phyloP scores from a whole-genome alignment of 2,797 vertebrate genomes.

The Rallus crepitans region DNA sequence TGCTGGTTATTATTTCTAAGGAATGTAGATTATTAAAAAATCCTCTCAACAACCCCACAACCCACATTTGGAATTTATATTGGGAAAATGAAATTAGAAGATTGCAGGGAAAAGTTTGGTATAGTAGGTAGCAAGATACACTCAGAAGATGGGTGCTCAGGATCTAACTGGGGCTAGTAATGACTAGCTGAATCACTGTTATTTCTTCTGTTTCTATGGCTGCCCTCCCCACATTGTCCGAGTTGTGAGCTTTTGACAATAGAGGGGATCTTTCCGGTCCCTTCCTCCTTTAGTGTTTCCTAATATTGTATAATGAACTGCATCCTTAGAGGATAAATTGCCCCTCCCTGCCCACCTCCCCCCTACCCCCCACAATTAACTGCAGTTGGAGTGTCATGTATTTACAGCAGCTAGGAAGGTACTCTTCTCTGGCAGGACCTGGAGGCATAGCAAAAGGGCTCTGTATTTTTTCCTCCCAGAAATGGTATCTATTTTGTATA shows the following conservation, averaged over 20 bases:
- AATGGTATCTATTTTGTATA: not conserved
- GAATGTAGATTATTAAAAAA: not conserved
- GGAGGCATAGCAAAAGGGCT: not conserved
- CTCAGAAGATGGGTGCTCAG: not conserved
- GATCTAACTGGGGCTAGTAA: not conserved
- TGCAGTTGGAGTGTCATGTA: rapidly evolving
- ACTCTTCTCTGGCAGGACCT: not conserved
- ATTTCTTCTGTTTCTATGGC: rapidly evolving
- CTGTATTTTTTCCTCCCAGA: not conserved
- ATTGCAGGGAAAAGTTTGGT: not conserved
- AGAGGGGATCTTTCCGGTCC: not conserved
- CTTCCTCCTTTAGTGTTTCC: not conserved
- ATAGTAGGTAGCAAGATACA: not conserved
- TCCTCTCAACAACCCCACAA: too few relatives aligned
- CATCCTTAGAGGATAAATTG: not conserved
- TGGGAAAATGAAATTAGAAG: not conserved
- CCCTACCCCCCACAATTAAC: not conserved
- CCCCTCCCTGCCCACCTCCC: too few relatives aligned
- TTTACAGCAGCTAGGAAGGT: not conserved
- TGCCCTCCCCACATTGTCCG: rapidly evolving
- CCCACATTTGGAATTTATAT: not conserved
- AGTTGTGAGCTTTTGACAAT: not conserved
- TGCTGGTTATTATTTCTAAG: not conserved
- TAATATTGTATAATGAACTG: not conserved
- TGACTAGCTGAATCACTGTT: rapidly evolving